Evolutionary conservation across 2,113 vertebrate species (phyloP), one percentile per base, ranked within the genome.

Genomic region (Cnemophilus loriae): DNA sequence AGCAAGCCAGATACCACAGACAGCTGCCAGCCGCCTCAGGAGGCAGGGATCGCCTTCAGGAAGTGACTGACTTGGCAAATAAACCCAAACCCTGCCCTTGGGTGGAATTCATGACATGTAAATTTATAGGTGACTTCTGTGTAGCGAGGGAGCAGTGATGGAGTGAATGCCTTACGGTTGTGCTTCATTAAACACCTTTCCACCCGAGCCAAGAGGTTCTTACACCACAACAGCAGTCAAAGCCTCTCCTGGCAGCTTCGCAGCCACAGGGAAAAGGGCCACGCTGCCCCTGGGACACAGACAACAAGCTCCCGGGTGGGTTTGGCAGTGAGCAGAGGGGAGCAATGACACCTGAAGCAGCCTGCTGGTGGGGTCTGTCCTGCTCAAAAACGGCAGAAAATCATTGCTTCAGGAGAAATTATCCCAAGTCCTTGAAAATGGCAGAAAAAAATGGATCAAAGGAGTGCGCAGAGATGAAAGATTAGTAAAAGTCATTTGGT

Each of bases 11-110:
- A 27, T 7, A 41, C 24, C 37, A 32, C 26, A 21, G 61, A 32
- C 60, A 52, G 41, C 59, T 71, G n/a, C 50, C 14, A 7, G n/a
- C 13, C 0, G 0, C 35, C 24, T 52, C 0, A 0, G 49, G 28
- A 83, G 26, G 22, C 46, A 86, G 55, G 5, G 28, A 61, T 50
- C 0, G 0, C 53, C 71, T 83, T 56, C 3, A 11, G 21, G 67
- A 86, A 50, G 59, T 13, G 60, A 26, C 42, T 26, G 53, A 21
- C 37, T 37, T 23, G 26, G 26, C 57, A 68, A 70, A 74, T 11
- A 50, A 61, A 37, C 26, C 42, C 19, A 91, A 91, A 5, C 52
- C 65, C 37, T 70, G 23, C 50, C 74, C 74, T 61, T 44, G 20
- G 28, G 85, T 69, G 75, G 79, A 88, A 93, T 69, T 90, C 8